Conservation (phyloP, 2,888 invertebrate species). For the Galerucella pusilla region DNA sequence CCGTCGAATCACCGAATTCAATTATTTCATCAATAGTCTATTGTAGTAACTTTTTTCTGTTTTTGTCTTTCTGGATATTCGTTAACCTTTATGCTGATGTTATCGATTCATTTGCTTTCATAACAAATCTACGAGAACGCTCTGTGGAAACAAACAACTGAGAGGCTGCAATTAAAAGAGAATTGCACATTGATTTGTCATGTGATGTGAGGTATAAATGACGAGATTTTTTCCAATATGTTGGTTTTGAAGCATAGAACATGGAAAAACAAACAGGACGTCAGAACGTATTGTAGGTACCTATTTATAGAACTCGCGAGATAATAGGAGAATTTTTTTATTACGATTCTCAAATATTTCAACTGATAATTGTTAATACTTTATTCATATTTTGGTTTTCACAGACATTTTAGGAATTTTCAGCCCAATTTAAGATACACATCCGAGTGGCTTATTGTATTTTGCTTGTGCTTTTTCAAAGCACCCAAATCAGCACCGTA, state of each 20-base stretch:
- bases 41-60: background rate
- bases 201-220: background rate
- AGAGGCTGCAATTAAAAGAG: conserved; percentile 15
- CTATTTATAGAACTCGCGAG: background rate
- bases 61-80: background rate
- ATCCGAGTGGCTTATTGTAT: too few relatives aligned
- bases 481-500: too few relatives aligned
- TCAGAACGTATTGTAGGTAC: background rate
- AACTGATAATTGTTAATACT: too few relatives aligned
- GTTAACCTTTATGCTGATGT: background rate
- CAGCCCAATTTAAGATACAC: too few relatives aligned
- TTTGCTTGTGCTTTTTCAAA: too few relatives aligned
- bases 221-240: background rate
- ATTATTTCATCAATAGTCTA: background rate
- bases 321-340: too few relatives aligned
- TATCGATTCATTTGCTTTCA: background rate
- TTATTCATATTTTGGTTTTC: too few relatives aligned
- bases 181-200: conserved; percentile 7
- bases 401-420: too few relatives aligned
- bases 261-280: background rate
- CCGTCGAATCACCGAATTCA: too few relatives aligned
- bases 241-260: background rate
- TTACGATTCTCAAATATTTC: too few relatives aligned
- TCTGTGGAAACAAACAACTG: background rate
- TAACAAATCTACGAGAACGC: background rate